Evolutionary conservation across 2,888 invertebrate species (phyloP).

Genomic region (Lasioglossum malachurum): DNA sequence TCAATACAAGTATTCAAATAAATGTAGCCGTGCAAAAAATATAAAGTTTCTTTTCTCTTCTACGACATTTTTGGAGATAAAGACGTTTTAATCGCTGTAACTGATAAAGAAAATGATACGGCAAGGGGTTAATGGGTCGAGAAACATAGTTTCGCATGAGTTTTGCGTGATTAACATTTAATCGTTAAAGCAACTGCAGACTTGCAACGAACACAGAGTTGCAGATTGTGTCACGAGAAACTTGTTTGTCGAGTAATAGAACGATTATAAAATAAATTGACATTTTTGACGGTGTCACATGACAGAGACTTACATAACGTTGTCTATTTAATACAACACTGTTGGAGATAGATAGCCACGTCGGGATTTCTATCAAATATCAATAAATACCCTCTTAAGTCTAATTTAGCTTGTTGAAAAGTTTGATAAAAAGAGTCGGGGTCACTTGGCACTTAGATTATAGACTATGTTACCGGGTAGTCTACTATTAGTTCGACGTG

Average conservation of each 20-base stretch:
- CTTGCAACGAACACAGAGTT: neutral
- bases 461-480: neutral
- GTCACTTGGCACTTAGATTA: slow-evolving; percentile 10
- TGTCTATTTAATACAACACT: neutral
- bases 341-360: neutral
- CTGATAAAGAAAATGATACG: too few relatives aligned
- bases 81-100: too few relatives aligned
- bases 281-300: neutral
- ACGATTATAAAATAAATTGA: neutral
- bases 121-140: too few relatives aligned
- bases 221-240: neutral
- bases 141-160: too few relatives aligned
- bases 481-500: neutral
- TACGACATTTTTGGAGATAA: too few relatives aligned
- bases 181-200: neutral
- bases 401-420: slow-evolving; percentile 2
- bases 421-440: slow-evolving; percentile 9
- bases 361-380: neutral
- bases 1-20: too few relatives aligned
- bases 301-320: neutral
- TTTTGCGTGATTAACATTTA: neutral
- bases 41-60: too few relatives aligned
- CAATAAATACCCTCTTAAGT: neutral
- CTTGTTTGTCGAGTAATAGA: neutral
- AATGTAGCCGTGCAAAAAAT: too few relatives aligned